Evolutionary conservation across 1,140 invertebrate genomes (phyloP), one percentile per base, ranked within the genome.

Genomic region (Drosophila parvula): DNA sequence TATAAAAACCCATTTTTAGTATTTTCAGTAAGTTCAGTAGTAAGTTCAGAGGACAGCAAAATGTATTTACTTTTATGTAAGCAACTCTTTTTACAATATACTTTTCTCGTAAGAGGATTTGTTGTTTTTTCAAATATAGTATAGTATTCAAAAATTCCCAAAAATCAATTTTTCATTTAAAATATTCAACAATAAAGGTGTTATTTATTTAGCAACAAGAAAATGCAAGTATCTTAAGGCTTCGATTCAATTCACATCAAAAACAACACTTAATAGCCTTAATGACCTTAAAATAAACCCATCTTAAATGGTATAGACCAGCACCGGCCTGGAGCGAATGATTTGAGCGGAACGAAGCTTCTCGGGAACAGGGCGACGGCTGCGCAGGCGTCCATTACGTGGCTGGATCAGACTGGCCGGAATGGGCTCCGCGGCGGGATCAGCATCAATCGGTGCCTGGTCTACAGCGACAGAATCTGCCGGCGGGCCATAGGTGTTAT

Each of bases 401-500:
- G 82, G 85, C 53, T 88, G 90, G 11, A 91, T 89, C 8, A 91
- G 55, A 48, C 79, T 82, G 0, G 90, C 78, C 14, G 78, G 86
- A 38, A 88, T 68, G 38, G 80, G 74, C 16, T 84, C 81, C 5
- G 79, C 68, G 5, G 71, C 67, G 27, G 84, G 70, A 32, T 71
- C 41, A 11, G 69, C 64, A 12, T 79, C 76, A 6, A 62, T 57
- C 4, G 67, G 68, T 0, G 76, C 68, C 60, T 79, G 78, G 27
- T 88, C 83, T 10, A 56, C 50, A 8, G 48, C 63, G 38, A 16
- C 50, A 38, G 38, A 53, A 44, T 53, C 79, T 12, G 78, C 81
- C 5, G 86, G 81, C 18, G 86, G 86, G 0, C 86, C 86, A 47
- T 90, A 90, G 43, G 76, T 90, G 51, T 90, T 84, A n/a, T 80